These are phyloP conservation scores for Colletes collaris DNA, from an alignment of 2,888 invertebrate genomes.

Conservation along the genomic window DNA sequence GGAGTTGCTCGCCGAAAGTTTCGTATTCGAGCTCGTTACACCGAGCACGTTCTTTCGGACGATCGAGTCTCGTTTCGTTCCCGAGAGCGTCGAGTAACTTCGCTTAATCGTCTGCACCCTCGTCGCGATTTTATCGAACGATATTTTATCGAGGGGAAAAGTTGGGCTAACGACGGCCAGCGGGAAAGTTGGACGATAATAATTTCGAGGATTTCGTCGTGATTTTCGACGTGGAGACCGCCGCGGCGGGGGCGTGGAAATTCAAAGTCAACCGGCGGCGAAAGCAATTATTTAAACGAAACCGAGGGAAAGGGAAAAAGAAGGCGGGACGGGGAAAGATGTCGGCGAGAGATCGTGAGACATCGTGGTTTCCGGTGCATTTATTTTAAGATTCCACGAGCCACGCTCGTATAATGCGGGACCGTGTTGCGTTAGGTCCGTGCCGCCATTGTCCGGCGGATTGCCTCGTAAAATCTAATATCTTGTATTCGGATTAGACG, in stretches of 20 bases:
- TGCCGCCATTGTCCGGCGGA: conserved; percentile 53
- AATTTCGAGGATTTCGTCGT: conserved; percentile 30
- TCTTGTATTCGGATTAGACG: conserved; percentile 65
- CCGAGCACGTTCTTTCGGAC: conserved; percentile 12
- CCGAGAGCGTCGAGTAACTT: conserved; percentile 33
- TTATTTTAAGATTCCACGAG: conserved; percentile 34
- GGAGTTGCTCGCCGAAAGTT: conserved; percentile 18
- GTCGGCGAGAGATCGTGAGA: conserved; percentile 11
- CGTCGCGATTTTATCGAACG: conserved; percentile 43
- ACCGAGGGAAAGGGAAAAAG: neutral
- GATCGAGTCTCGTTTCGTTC: conserved; percentile 18
- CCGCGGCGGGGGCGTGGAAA: neutral
- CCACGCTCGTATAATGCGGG: conserved; percentile 27
- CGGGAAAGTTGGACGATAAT: conserved; percentile 20
- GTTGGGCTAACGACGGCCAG: conserved; percentile 20
- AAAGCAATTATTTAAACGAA: conserved; percentile 14
- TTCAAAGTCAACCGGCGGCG: neutral
- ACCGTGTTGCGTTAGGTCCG: conserved; percentile 33
- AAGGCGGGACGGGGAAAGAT: neutral
- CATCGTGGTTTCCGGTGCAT: conserved; percentile 20
- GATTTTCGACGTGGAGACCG: neutral
- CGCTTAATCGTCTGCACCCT: conserved; percentile 42
- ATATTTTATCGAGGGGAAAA: conserved; percentile 24
- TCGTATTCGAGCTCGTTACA: conserved; percentile 24
- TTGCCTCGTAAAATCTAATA: conserved; percentile 69